Base-by-base conservation (phyloP, 2,888 invertebrate species). In the Diachrysia chrysitis region DNA sequence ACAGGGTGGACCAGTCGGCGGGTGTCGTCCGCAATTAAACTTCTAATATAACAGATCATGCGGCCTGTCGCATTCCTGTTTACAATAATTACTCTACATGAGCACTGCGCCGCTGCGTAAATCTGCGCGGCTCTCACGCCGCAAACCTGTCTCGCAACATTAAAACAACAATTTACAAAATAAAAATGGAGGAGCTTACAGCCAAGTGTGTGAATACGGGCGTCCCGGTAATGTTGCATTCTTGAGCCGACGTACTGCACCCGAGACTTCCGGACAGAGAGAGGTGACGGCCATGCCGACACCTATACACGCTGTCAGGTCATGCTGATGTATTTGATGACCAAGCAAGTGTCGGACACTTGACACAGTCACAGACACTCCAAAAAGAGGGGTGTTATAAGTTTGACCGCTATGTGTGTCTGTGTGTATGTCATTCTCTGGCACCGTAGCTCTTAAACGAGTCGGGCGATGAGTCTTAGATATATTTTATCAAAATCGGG, bases 31-130 rank as follows among this genome's bases (percentile, higher is more conserved):
- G 56, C 32, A 10, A 72, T 63, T 60, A 54, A 53, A 54, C 46
- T 63, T 71, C 58, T 71, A 58, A 76, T 76, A 58, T 76, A 71
- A 71, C 64, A 58, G 71, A 60, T 71, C 64, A 51, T 48, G 56
- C 25, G 25, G 55, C 35, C 21, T 21, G 48, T 51, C 21, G 12
- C 19, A 17, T 12, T 10, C 48, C 19, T 21, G 19, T 3, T 19
- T 21, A 51, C 1, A 12, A 19, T 17, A 17, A 19, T 21, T 42
- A 42, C 32, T 10, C 32, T 10, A 10, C 32, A 32, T 10, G 32
- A 32, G 10, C 10, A 32, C 32, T 10, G 51, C 25, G 25, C 48
- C 25, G 16, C 35, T n/a, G 53, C 37, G 58, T 51, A 37, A 72
- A 63, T 63, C 70, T 59, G 59, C 56, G 23, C 56, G n/a, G 54